Evolutionary conservation across 2,888 invertebrate genomes (phyloP).

Genomic region (Ceraclea dissimilis): DNA sequence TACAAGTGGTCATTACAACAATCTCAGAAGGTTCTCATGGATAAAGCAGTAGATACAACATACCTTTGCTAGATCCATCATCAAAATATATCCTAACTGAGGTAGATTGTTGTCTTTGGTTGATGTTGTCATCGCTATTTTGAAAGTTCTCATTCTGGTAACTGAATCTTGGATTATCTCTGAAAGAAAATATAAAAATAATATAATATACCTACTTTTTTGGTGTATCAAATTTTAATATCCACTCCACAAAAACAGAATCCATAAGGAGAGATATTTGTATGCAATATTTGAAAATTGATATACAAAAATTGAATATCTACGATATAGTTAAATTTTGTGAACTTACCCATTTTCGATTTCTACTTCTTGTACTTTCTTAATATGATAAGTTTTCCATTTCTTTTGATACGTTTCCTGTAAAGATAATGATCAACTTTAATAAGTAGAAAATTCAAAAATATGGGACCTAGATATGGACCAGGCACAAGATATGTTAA

Average conservation of each 20-base stretch:
- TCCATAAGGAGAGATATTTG: no score
- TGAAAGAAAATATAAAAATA: slow-evolving; percentile 22
- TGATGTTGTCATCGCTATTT: slow-evolving; percentile 33
- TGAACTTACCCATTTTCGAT: slow-evolving; percentile 45
- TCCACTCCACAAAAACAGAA: no score
- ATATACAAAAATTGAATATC: background rate
- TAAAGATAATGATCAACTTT: slow-evolving; percentile 28
- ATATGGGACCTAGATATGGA: no score
- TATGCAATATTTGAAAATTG: no score
- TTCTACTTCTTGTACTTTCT: slow-evolving; percentile 48
- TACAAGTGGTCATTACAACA: no score
- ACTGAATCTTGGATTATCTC: slow-evolving; percentile 27
- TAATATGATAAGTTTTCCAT: slow-evolving; percentile 63
- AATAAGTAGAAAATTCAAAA: no score
- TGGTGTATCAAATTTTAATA: no score
- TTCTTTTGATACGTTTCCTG: slow-evolving; percentile 71
- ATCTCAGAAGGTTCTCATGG: no score
- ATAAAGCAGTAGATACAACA: no score
- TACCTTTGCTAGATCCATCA: slow-evolving; percentile 41
- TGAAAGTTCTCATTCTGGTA: slow-evolving; percentile 40
- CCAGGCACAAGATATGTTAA: no score
- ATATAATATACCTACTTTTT: no score
- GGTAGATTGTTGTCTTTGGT: slow-evolving; percentile 29
- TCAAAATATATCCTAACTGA: slow-evolving; percentile 41
- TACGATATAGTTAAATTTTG: background rate